Evolutionary conservation across 2,888 invertebrate genomes (phyloP).

Genomic region (Hipparchia semele): DNA sequence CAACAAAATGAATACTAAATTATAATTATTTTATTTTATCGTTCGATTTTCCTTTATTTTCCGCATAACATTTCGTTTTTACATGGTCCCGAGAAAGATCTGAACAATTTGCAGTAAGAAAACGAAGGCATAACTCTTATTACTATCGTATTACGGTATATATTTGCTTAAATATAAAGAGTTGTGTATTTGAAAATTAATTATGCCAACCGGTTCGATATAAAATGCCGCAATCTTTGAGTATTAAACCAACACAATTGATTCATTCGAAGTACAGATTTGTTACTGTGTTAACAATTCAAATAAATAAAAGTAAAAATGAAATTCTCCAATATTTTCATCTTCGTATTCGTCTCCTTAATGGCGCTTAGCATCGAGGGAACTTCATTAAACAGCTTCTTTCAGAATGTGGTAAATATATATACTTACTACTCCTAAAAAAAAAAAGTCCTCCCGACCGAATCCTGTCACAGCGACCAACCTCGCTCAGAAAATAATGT

Average conservation of each 20-base stretch:
- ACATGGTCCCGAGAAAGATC: neutral
- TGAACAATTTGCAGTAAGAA: neutral
- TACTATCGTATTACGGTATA: neutral
- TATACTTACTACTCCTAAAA: neutral
- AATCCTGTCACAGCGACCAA: no score
- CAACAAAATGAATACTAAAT: no score
- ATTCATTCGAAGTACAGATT: conserved; percentile 8
- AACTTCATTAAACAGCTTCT: conserved; percentile 56
- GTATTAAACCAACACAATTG: no score
- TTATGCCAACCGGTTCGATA: neutral
- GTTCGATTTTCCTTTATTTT: no score
- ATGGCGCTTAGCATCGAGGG: conserved; percentile 48
- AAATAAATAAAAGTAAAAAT: conserved; percentile 43
- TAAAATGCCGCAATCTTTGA: conserved; percentile 3
- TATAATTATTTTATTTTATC: no score
- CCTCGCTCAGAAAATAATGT: no score
- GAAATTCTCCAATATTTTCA: conserved; percentile 55
- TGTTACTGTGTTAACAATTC: neutral
- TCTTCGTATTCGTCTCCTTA: conserved; percentile 54
- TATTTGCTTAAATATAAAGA: neutral
- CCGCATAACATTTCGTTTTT: no score
- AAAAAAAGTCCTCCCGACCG: no score
- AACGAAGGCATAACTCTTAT: neutral
- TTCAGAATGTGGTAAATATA: conserved; percentile 59
- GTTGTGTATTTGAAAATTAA: neutral